Percentiles rank a stretch among this genome's conserved stretches.
Conservation (phyloP, 1,140 invertebrate genomes). For the Eupeodes corollae region DNA sequence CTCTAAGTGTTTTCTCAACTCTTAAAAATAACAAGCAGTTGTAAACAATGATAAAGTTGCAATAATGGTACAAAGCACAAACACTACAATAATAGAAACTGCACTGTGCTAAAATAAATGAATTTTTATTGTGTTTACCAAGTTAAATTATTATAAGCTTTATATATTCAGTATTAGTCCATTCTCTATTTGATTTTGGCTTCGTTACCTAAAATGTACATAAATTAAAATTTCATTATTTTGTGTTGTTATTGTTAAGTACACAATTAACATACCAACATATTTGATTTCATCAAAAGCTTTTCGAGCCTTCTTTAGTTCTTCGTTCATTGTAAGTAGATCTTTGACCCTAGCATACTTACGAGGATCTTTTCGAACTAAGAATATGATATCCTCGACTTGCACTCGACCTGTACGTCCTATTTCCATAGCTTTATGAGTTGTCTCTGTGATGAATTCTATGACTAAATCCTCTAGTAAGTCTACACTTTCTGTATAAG, state of each 20-base stretch:
- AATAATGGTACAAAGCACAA: too few species aligned
- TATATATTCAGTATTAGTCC: too few species aligned
- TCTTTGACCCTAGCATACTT: slow-evolving; percentile 98
- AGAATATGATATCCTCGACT: slow-evolving; percentile 96
- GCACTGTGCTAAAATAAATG: too few species aligned
- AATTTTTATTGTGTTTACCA: too few species aligned
- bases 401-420: slow-evolving; percentile 87
- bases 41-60: too few species aligned
- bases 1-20: too few species aligned
- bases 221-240: background rate
- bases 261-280: slow-evolving; percentile 32
- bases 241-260: background rate
- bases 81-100: too few species aligned
- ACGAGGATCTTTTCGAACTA: slow-evolving; percentile 92
- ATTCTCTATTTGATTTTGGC: slow-evolving; percentile 32
- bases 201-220: slow-evolving; percentile 20
- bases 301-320: slow-evolving; percentile 96
- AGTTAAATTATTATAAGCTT: too few species aligned
- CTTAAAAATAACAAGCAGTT: too few species aligned
- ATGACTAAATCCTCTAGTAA: slow-evolving; percentile 95
- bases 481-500: slow-evolving; percentile 97
- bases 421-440: slow-evolving; percentile 92
- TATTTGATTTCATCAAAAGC: slow-evolving; percentile 99
- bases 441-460: slow-evolving; percentile 95
- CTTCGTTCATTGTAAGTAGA: slow-evolving; percentile 96